A percentile compares a stretch with the other conserved stretches of the same genome.
phyloP scores from a whole-genome alignment of 2,113 vertebrate species.

The Ophiodon elongatus region DNA sequence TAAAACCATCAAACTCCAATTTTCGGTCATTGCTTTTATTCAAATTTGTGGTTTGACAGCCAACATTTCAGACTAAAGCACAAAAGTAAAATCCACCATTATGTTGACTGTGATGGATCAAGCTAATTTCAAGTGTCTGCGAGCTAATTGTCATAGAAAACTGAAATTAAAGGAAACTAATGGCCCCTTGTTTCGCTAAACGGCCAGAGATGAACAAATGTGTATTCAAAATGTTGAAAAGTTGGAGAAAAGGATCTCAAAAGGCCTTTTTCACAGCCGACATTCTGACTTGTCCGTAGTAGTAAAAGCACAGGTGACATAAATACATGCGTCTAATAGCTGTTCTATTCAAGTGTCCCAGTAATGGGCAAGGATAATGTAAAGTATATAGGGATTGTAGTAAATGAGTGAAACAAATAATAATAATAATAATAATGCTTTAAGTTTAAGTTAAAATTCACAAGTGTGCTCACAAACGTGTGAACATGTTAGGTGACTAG shows the following conservation, averaged over 20 bases:
- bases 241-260: background rate
- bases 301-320: background rate
- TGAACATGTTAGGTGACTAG: background rate
- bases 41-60: background rate
- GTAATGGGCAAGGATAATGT: slow-evolving; percentile 10
- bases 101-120: background rate
- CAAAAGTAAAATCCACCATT: background rate
- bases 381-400: background rate
- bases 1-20: background rate
- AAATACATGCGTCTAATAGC: background rate
- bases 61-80: background rate
- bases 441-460: background rate
- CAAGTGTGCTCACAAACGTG: background rate
- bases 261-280: background rate
- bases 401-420: background rate
- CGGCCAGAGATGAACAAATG: background rate
- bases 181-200: background rate
- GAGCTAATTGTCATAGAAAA: background rate
- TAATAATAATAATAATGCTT: background rate
- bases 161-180: background rate
- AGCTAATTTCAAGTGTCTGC: background rate
- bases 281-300: background rate
- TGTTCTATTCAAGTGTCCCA: background rate
- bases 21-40: background rate
- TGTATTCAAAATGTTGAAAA: background rate